Base-by-base conservation (phyloP, 2,797 vertebrate genomes). In the Melanotaenia parkinsoni region DNA sequence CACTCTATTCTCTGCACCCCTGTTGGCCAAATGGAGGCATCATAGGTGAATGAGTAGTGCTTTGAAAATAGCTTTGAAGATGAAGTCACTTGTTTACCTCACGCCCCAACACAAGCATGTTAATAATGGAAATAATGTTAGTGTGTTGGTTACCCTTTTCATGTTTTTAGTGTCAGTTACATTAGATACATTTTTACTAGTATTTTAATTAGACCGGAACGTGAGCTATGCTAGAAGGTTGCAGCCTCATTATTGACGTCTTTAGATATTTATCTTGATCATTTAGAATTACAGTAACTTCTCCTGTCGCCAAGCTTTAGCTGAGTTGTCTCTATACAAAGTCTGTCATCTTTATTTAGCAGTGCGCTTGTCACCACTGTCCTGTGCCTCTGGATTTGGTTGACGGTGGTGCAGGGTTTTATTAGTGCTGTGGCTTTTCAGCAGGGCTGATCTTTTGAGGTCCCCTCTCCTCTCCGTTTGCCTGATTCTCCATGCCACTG, bases 401-500 rank as follows among this genome's bases (percentile, higher is more conserved):
- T 81, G 79, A 77, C 32, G 70, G 73, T 61, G 76, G 73, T 37
- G 61, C 61, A 3, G 69, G 8, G 28, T 67, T 88, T 80, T 82
- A 77, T 82, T 85, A 74, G 75, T 33, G 80, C 70, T 30, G 71
- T 79, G 89, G 80, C 82, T 84, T 86, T 86, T 88, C 67, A 50
- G 74, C 62, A 5, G 76, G 82, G 67, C 76, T 26, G 75, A 69
- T 93, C 90, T 88, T 93, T 88, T 86, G 80, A 89, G 91, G 84
- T 85, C 80, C 88, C 81, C 82, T 84, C 77, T 90, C 86, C 80
- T 90, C 87, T 74, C 87, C 64, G 77, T 88, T 91, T 14, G 53
- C 83, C 85, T 92, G 92, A 91, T 93, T 94, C 91, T 93, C 89
- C 89, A 90, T 92, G 94, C 94, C 85, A 88, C 88, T 84, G 90